Base-by-base conservation (phyloP, 2,113 vertebrate species). In the Noturus placidus region DNA sequence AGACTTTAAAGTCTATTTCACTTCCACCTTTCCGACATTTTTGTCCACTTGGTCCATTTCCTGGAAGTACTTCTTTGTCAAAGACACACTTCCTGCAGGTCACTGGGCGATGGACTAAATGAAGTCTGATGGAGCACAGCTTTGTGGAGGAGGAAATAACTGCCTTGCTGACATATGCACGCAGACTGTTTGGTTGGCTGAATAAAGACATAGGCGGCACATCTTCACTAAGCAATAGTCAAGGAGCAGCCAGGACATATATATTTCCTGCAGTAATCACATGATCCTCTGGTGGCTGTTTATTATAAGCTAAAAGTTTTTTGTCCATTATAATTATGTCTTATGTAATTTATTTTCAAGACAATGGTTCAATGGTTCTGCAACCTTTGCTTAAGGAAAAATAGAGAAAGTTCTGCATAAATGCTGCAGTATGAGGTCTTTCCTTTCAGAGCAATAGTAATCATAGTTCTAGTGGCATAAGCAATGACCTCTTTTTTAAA, bases 71-170 rank as follows among this genome's bases (percentile, higher is more conserved):
- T 92, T 94, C 91, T 92, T 92, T 89, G 89, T 84, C 82, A 91
- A 90, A 90, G 88, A 91, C 90, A 78, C 91, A 94, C 88, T 95
- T 95, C 94, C 93, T 93, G 88, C 85, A 80, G 83, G 89, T 91
- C 94, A 92, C 91, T 90, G 91, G 87, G 93, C 89, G 92, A 93
- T 92, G 13, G 46, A 52, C 63, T 67, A 91, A 87, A 54, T 72
- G 70, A 90, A 88, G 90, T 59, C 80, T 88, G 61, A 89, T 85
- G 80, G 76, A 83, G 65, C 35, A 82, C 86, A 74, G 76, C 81
- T 85, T 84, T 33, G 83, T 90, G 70, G 85, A 90, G 89, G 86
- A 87, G 83, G 81, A 63, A 77, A 82, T 76, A 42, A 61, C 57
- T 87, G 84, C 86, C 86, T 87, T 90, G 74, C 77, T 91, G 89